phyloP scores from a whole-genome alignment of 2,113 vertebrate species.

The Psilopsiagon aymara region DNA sequence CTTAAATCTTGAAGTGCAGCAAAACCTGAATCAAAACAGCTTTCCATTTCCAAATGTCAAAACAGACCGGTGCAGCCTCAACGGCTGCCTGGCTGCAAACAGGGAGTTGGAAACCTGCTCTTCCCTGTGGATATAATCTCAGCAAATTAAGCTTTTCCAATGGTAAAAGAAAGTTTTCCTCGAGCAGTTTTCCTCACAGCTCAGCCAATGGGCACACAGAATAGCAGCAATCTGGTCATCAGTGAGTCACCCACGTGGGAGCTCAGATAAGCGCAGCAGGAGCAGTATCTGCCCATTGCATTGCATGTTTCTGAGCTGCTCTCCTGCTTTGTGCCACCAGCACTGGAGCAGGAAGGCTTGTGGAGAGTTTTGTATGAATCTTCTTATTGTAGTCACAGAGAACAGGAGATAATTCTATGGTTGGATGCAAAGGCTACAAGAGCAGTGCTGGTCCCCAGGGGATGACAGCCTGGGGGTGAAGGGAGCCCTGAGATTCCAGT shows the following conservation, averaged over 20 bases:
- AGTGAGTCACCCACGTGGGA: not conserved
- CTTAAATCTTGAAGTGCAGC: not conserved
- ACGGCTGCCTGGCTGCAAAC: not conserved
- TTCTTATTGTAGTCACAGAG: rapidly evolving
- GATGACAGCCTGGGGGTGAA: not conserved
- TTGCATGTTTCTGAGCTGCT: not conserved
- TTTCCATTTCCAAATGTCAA: not conserved
- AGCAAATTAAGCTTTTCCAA: not conserved
- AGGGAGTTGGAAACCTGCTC: not conserved
- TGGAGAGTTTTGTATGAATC: rapidly evolving
- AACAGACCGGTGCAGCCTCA: not conserved
- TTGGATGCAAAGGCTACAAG: not conserved
- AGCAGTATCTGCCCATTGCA: not conserved
- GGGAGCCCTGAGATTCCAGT: not conserved
- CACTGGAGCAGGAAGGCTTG: not conserved
- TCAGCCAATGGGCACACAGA: not conserved
- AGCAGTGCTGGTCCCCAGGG: rapidly evolving
- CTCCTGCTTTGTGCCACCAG: not conserved
- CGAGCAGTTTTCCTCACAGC: not conserved
- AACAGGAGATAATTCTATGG: rapidly evolving
- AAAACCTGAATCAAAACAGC: not conserved
- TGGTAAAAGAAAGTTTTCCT: not conserved
- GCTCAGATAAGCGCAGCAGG: not conserved
- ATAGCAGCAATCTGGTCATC: not conserved
- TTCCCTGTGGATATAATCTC: not conserved